A percentile compares a stretch with the other conserved stretches of the same genome.
phyloP scores from a whole-genome alignment of 2,888 invertebrate genomes.

The Meteorus colon region DNA sequence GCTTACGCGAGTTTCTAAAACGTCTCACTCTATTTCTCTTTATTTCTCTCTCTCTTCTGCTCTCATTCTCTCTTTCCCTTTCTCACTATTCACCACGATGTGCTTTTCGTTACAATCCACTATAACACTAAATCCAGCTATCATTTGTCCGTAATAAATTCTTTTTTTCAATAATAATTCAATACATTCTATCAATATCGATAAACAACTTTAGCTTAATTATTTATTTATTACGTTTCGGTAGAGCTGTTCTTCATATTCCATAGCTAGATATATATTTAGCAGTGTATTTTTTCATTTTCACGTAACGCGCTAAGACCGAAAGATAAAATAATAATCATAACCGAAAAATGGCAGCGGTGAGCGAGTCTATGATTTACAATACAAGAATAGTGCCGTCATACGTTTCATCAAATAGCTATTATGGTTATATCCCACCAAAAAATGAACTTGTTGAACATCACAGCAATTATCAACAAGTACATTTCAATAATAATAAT shows the following conservation, averaged over 20 bases:
- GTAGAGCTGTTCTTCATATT: not conserved
- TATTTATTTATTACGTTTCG: not conserved
- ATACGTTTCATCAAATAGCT: constrained; percentile 65
- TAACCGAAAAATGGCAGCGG: constrained; percentile 56
- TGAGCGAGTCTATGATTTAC: constrained; percentile 56
- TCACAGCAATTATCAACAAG: constrained; percentile 33
- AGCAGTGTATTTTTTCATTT: constrained; percentile 9
- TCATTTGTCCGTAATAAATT: not conserved
- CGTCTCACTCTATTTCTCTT: not conserved
- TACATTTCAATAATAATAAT: constrained; percentile 18
- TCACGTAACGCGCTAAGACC: constrained; percentile 17
- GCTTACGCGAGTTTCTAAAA: not conserved
- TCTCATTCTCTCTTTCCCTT: no score
- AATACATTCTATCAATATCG: not conserved
- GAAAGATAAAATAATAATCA: constrained; percentile 9
- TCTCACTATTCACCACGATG: not conserved
- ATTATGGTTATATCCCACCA: constrained; percentile 66
- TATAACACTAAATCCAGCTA: not conserved
- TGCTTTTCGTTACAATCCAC: not conserved
- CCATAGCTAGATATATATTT: not conserved
- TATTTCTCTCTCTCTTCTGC: not conserved
- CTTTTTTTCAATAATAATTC: not conserved
- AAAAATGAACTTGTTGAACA: constrained; percentile 41
- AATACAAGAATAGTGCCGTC: constrained; percentile 53
- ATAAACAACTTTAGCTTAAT: not conserved